Evolutionary conservation across 2,113 vertebrate species (phyloP), one percentile per base, ranked within the genome.

Genomic region (Psilopsiagon aurifrons): DNA sequence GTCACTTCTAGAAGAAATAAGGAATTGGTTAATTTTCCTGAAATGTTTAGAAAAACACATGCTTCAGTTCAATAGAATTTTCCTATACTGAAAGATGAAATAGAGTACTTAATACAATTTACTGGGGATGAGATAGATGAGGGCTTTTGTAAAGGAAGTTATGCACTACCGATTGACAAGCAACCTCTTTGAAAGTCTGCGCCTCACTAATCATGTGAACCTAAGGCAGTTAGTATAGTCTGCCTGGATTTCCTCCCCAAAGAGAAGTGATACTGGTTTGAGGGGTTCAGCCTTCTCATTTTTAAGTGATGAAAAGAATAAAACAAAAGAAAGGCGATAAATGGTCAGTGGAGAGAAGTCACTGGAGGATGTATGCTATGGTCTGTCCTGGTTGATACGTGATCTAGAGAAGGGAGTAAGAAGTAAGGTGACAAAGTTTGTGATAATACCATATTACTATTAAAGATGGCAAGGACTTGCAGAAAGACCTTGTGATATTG

Each of bases 1-100:
- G 76, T 51, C 11, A 35, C 59, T 70, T 76, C 97, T 96, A 70
- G 57, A 93, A 87, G 41, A 83, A 92, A 70, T 28, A 75, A 82
- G 33, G 49, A 75, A 67, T 27, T 5, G 27, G 33, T 86, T 77
- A 5, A 35, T 87, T 91, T 78, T 76, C 23, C 41, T 63, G 47
- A 55, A 35, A 69, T 11, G 6, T 63, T 92, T 55, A 39, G 22
- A 49, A 88, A 92, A 57, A 8, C 28, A 60, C 0, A 2, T 1
- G 10, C 13, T 85, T 47, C n/a, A 79, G 8, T 23, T 84, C 52
- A 84, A 16, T 8, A 43, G 28, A 27, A 29, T 51, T 63, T 67
- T 70, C 43, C 52, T 43, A 28, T 57, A 77, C 24, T 73, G 74
- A 35, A 71, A 51, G 28, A 8, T 27, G 7, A 79, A 93, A 79